phyloP scores from a whole-genome alignment of 2,797 vertebrate genomes.

The Ateles fusciceps region DNA sequence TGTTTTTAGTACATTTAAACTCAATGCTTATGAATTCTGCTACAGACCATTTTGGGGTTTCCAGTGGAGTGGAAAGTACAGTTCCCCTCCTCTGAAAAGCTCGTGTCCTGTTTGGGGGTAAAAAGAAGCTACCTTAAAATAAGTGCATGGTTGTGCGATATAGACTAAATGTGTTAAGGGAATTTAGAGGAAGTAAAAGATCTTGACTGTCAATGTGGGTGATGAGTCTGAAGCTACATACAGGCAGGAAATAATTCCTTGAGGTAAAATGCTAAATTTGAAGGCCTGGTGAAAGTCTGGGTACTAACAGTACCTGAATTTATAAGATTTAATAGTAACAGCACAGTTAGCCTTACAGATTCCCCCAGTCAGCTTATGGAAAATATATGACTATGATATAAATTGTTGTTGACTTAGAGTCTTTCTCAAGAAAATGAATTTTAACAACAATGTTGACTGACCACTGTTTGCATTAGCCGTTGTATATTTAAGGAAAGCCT shows the following conservation, averaged over 20 bases:
- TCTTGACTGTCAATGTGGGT: background rate
- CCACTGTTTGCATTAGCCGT: background rate
- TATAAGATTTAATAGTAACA: background rate
- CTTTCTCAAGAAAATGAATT: constrained; percentile 24
- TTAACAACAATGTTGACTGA: background rate
- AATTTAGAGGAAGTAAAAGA: constrained; percentile 25
- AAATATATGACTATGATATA: background rate
- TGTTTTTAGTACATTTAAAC: constrained; percentile 21
- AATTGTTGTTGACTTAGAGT: background rate
- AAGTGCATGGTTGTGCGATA: background rate
- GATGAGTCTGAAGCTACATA: background rate
- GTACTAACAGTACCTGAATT: background rate
- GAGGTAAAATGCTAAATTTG: background rate
- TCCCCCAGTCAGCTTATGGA: background rate
- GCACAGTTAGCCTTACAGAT: background rate
- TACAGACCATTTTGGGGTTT: background rate
- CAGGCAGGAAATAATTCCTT: background rate
- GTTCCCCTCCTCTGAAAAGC: constrained; percentile 12
- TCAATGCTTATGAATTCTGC: constrained; percentile 40
- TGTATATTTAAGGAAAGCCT: background rate
- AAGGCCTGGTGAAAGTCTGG: background rate
- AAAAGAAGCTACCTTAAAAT: constrained; percentile 23
- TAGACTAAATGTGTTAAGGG: background rate
- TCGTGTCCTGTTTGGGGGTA: background rate
- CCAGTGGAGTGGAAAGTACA: background rate